Evolutionary conservation across 2,113 vertebrate genomes (phyloP).

Genomic region (Addax nasomaculatus): DNA sequence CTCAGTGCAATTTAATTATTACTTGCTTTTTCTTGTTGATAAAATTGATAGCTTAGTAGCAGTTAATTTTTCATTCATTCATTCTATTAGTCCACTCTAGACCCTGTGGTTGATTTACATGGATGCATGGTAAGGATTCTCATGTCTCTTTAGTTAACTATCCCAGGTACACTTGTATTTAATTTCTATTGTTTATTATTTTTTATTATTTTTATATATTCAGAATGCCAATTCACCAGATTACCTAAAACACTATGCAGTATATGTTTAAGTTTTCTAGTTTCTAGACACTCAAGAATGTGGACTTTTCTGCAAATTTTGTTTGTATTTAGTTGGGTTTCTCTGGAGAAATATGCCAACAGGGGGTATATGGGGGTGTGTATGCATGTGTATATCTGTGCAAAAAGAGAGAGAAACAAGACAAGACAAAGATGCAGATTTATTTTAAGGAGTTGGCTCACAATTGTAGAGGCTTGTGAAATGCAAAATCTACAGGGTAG

Average conservation of each 20-base stretch:
- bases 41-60: neutral
- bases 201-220: neutral
- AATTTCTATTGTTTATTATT: neutral
- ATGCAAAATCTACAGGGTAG: neutral
- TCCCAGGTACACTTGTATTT: neutral
- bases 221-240: neutral
- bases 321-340: neutral
- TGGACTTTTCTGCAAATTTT: neutral
- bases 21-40: neutral
- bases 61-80: neutral
- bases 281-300: neutral
- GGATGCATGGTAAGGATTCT: neutral
- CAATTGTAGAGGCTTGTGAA: neutral
- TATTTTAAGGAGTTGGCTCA: neutral
- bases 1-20: neutral
- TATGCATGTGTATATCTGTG: neutral
- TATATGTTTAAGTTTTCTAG: neutral
- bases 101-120: neutral
- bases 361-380: fast-evolving
- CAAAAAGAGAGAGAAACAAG: neutral
- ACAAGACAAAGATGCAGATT: too few species aligned
- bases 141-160: neutral
- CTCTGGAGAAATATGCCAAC: neutral
- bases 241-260: neutral
- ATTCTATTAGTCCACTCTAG: neutral